These are phyloP conservation scores for Eulemur mongoz DNA, from an alignment of 2,797 vertebrate species.

Conservation along the genomic window DNA sequence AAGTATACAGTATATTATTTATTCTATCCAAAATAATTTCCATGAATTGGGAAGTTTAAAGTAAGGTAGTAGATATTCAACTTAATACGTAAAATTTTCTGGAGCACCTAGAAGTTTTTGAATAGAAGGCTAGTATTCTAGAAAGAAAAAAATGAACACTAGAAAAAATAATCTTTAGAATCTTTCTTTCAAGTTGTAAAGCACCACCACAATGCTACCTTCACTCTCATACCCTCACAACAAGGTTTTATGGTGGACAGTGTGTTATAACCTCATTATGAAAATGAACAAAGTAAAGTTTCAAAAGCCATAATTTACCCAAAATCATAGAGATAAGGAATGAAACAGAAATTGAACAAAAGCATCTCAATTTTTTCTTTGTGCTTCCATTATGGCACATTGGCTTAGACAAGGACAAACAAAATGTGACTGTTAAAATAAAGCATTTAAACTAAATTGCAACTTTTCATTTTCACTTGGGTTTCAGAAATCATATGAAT, in stretches of 20 bases:
- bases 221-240: neutral
- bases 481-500: neutral
- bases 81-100: neutral
- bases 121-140: neutral
- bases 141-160: neutral
- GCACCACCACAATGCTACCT: neutral
- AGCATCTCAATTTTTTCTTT: neutral
- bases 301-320: neutral
- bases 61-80: neutral
- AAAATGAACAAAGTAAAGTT: conserved; percentile 30
- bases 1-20: neutral
- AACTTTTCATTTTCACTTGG: conserved; percentile 14
- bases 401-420: conserved; percentile 17
- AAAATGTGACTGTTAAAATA: neutral
- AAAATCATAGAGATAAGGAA: neutral
- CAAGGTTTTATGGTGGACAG: neutral
- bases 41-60: neutral
- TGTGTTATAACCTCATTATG: neutral
- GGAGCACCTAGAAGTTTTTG: neutral
- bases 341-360: neutral
- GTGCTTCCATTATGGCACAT: neutral
- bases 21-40: neutral
- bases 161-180: neutral
- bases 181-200: conserved; percentile 25
- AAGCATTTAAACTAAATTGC: neutral